These are phyloP conservation scores for Hirtodrosophila trivittata DNA, from an alignment of 2,888 invertebrate genomes.

Conservation along the genomic window DNA sequence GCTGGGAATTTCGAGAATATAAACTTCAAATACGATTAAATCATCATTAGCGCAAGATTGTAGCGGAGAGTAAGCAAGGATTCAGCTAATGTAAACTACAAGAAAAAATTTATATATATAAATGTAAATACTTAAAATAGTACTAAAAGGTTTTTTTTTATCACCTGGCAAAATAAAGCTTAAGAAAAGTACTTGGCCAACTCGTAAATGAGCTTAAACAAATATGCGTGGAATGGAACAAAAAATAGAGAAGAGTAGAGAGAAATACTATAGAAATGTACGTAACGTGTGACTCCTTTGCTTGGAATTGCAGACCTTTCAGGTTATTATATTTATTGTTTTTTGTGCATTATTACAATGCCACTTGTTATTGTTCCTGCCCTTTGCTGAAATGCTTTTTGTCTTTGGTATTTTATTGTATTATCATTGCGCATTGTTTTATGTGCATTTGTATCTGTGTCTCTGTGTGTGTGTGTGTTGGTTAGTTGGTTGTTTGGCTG, in stretches of 20 bases:
- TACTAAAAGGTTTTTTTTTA: no score
- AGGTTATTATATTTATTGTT: slow-evolving; percentile 59
- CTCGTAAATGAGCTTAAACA: no score
- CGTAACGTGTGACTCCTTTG: slow-evolving; percentile 30
- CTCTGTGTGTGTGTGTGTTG: slow-evolving; percentile 8
- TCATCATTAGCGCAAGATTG: slow-evolving; percentile 7
- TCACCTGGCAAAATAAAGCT: no score
- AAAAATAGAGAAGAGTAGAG: no score
- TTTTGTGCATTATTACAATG: slow-evolving; percentile 62
- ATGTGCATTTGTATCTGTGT: slow-evolving; percentile 38
- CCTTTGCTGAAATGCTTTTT: slow-evolving; percentile 64
- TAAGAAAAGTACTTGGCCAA: no score
- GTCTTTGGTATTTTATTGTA: slow-evolving; percentile 73
- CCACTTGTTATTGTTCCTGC: slow-evolving; percentile 59
- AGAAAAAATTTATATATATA: not conserved
- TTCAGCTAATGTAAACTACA: not conserved
- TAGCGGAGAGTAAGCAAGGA: not conserved
- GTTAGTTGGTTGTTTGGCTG: slow-evolving; percentile 1
- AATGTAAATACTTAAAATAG: no score
- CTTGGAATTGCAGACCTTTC: slow-evolving; percentile 37
- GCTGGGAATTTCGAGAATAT: not conserved
- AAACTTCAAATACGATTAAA: slow-evolving; percentile 9
- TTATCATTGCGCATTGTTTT: slow-evolving; percentile 75
- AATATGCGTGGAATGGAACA: no score
- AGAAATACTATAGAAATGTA: not conserved